Evolutionary conservation across 2,888 invertebrate species (phyloP).

Genomic region (Drosophila anceps): DNA sequence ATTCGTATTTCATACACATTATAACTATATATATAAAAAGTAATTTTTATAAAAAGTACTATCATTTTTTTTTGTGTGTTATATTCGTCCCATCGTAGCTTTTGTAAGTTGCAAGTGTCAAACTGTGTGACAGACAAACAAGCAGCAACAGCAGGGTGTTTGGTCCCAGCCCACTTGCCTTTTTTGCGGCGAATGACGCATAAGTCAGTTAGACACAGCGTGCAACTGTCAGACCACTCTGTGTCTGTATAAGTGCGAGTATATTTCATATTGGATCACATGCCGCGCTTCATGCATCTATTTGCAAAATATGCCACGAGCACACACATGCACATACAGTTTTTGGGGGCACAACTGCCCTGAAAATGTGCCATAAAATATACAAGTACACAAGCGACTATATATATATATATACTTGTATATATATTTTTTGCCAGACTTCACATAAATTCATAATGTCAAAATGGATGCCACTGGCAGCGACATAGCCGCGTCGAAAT

Average conservation of each 20-base stretch:
- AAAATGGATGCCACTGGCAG: slow-evolving; percentile 49
- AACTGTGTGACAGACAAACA: slow-evolving; percentile 23
- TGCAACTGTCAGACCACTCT: slow-evolving; percentile 18
- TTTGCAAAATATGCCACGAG: slow-evolving; percentile 26
- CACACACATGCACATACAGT: slow-evolving; percentile 7
- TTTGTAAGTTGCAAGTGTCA: slow-evolving; percentile 31
- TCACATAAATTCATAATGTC: slow-evolving; percentile 63
- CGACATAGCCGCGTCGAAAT: slow-evolving; percentile 39
- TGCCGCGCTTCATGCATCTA: slow-evolving; percentile 9
- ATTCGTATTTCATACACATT: not conserved
- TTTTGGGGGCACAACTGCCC: slow-evolving; percentile 39
- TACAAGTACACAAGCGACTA: slow-evolving; percentile 12
- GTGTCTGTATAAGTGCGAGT: slow-evolving; percentile 19
- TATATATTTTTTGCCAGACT: slow-evolving; percentile 12
- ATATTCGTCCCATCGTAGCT: slow-evolving; percentile 4
- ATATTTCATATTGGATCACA: slow-evolving; percentile 37
- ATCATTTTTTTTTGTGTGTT: not conserved
- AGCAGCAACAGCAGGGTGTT: slow-evolving; percentile 14
- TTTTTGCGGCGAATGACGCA: slow-evolving; percentile 27
- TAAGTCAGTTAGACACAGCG: slow-evolving; percentile 38
- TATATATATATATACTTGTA: slow-evolving; percentile 5
- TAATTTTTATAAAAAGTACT: not conserved
- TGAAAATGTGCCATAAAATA: slow-evolving; percentile 45
- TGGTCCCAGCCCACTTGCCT: not conserved
- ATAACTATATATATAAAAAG: not conserved